Evolutionary conservation across 2,888 invertebrate genomes (phyloP), one percentile per base, ranked within the genome.

Genomic region (Dinocampus coccinellae): DNA sequence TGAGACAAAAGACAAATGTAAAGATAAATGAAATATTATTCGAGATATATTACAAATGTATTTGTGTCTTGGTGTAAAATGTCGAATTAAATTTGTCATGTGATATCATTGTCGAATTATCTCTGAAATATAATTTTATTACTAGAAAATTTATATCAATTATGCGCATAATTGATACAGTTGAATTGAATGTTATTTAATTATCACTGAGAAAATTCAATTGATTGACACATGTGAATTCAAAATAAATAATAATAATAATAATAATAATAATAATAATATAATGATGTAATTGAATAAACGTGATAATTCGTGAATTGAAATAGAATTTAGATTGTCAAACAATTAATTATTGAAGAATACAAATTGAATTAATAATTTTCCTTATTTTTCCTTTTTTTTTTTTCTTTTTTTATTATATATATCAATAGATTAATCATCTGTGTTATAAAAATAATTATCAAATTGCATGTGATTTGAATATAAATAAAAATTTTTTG

Each of bases 161-260:
- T 34, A 70, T 66, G 69, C 73, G 57, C 70, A 62, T 47, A n/a
- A 39, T 33, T 58, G n/a, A 33, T 33, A 33, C 7, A 16, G 16
- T 47, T 16, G 16, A 47, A 47, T 47, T 47, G 47, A 58, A 33
- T 61, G 67, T 76, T 72, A 70, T 75, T 53, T 61, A 62, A 58
- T 29, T 58, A 29, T 16, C 16, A 33, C 20, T 33, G 33, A 16
- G 29, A 33, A 58, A 47, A 39, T 39, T 13, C 16, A 58, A 58
- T 58, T 58, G 58, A 58, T 58, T 58, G 58, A 58, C 58, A 58
- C 3, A 58, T 58, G 29, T 33, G 16, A 16, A 6, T n/a, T n/a
- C n/a, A n/a, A n/a, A n/a, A n/a, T n/a, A n/a, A n/a, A n/a, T n/a
- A n/a, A n/a, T n/a, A n/a, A n/a, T n/a, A n/a, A n/a, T n/a, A n/a